Evolutionary conservation across 64 coral and sea anemone genomes (phyloP), one percentile per base, ranked within the genome.

Genomic region (Orbicella faveolata): DNA sequence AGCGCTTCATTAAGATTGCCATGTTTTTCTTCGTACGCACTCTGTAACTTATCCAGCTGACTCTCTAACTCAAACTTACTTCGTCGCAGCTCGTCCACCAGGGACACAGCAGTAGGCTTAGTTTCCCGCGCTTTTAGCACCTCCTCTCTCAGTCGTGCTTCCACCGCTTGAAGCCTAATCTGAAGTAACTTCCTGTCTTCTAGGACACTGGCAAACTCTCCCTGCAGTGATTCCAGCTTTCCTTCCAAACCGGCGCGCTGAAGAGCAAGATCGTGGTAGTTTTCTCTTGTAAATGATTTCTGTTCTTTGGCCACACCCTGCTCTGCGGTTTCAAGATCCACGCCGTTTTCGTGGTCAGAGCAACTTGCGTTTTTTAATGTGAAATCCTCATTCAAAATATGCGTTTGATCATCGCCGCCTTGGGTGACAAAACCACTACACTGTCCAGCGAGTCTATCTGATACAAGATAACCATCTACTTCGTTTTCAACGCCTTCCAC

Each of bases 161-260:
- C 73, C 52, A 88, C 30, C 23, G 62, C 59, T 87, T 91, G 92
- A 10, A 97, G 73, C 44, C 79, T 90, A 25, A 51, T 74, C 68
- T 97, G 92, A 14, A 97, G 54, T 18, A 75, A 52, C 54, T 97
- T 94, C 54, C 88, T 94, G 36, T 94, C 83, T 76, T 90, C 92
- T 73, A 97, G 79, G 52, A 94, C 86, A 36, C 48, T 37, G 0
- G 68, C 73, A 64, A 91, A 97, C 61, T 97, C 95, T 41, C 54
- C 77, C 21, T 92, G 87, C 16, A 97, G 63, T 4, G 95, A 54
- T 81, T 97, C 92, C 1, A 97, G 78, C 35, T 77, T 97, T 62
- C 95, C 95, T 76, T 97, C 95, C 76, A 97, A 81, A 80, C 87
- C 88, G 17, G 89, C 95, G n/a, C 88, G 79, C 13, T 94, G 88